Evolutionary conservation across 1,140 invertebrate genomes (phyloP), one percentile per base, ranked within the genome.

Genomic region (Leucophenga varia): DNA sequence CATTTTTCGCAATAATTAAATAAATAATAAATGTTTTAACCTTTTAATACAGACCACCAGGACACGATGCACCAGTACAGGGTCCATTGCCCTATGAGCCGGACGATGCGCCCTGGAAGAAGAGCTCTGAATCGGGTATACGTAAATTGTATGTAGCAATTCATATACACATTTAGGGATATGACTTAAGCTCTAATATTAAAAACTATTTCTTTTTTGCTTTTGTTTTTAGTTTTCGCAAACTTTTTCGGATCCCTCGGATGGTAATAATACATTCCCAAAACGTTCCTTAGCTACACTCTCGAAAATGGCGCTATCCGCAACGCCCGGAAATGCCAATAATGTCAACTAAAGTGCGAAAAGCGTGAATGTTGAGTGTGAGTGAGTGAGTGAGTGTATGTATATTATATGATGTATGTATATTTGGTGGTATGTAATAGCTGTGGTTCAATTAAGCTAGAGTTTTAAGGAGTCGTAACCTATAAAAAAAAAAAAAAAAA

Each of bases 51-150:
- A 74, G 72, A 43, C 72, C 72, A 38, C 69, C 72, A 35, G 72
- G 64, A 40, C 86, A 89, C 31, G 91, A 94, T 64, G 84, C 88
- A 21, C 89, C 92, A 17, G 95, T 98, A 2, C 93, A 97, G 78
- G 95, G 95, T 12, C 95, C 95, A 18, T 83, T 98, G 55, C 95
- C 95, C 42, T 88, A 86, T 47, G 95, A 98, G 76, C 95, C 95
- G 12, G 91, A 95, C 59, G 95, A 98, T 77, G 96, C 96, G 52
- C 86, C 90, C 1, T 93, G 89, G 89, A 92, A 90, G 73, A 85
- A 86, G 61, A 79, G 82, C 60, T 83, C 82, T 10, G 87, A 89
- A 75, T 91, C 90, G 47, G 90, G 92, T 22, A 95, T 96, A 61
- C 82, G 91, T 59, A 93, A 93, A 85, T 93, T 96, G 93, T 96